phyloP scores from a whole-genome alignment of 2,888 invertebrate species.

The Himalopsyche tibetana region DNA sequence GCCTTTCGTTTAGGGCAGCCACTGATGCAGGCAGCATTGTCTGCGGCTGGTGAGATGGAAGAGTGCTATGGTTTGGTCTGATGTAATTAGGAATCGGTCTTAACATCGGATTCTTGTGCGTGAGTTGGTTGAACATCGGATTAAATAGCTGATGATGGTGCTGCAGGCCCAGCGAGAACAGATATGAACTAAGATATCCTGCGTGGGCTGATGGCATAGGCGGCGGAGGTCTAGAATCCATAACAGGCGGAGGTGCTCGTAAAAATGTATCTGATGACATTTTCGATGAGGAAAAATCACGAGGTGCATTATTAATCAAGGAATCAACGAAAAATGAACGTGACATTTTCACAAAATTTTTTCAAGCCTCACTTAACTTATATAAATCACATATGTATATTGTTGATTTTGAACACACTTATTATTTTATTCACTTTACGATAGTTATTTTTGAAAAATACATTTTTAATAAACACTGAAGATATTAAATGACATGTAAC shows the following conservation, averaged over 20 bases:
- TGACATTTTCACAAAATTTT: conserved; percentile 80
- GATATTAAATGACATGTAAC: no score
- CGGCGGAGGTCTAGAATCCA: conserved; percentile 71
- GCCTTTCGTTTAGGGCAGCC: conserved; percentile 53
- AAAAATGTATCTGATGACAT: conserved; percentile 72
- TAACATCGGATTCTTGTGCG: conserved; percentile 73
- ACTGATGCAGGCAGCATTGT: conserved; percentile 67
- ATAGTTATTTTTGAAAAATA: no score
- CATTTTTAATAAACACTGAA: no score
- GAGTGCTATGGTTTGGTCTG: conserved; percentile 64
- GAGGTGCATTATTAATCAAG: conserved; percentile 82
- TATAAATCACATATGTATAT: no score
- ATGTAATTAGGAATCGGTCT: conserved; percentile 71
- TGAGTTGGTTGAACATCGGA: conserved; percentile 74
- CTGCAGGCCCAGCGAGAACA: conserved; percentile 81
- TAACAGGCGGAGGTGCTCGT: conserved; percentile 72
- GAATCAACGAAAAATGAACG: conserved; percentile 90
- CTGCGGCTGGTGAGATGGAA: conserved; percentile 70
- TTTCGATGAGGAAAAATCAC: conserved; percentile 73
- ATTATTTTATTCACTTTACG: no score
- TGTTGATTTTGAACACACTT: no score
- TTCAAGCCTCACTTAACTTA: neutral
- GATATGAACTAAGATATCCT: conserved; percentile 80
- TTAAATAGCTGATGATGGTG: conserved; percentile 78
- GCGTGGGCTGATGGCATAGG: conserved; percentile 81